Evolutionary conservation across 2,113 vertebrate species (phyloP).

Genomic region (Haliaeetus leucogaster): DNA sequence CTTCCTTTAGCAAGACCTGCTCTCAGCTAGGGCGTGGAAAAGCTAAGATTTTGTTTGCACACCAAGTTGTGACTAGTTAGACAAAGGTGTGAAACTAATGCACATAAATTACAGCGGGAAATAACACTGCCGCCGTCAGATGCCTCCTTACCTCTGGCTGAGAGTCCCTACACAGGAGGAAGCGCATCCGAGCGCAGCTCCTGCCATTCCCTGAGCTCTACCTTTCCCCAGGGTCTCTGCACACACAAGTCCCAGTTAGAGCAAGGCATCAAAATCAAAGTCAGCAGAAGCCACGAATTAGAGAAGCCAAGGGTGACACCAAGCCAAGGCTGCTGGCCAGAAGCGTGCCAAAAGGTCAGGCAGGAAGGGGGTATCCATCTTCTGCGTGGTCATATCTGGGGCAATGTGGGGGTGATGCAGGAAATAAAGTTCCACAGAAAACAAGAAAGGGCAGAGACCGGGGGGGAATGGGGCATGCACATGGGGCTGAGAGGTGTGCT

Average conservation of each 20-base stretch:
- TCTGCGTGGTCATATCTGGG: not conserved
- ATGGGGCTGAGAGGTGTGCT: not conserved
- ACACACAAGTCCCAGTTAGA: not conserved
- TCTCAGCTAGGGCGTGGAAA: not conserved
- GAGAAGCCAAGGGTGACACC: not conserved
- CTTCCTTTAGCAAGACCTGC: not conserved
- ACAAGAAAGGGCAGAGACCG: not conserved
- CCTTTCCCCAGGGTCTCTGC: not conserved
- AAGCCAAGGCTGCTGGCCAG: not conserved
- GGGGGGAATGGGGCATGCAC: not conserved
- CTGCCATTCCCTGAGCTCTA: not conserved
- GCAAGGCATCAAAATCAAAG: not conserved
- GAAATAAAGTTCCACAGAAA: not conserved
- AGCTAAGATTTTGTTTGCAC: not conserved
- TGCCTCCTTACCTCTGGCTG: not conserved
- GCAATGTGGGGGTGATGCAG: not conserved
- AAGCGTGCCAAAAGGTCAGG: fast-evolving
- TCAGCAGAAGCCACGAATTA: not conserved
- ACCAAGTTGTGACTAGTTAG: not conserved
- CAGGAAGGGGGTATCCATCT: not conserved
- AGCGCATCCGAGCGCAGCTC: fast-evolving
- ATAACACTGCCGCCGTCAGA: not conserved
- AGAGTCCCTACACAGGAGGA: not conserved
- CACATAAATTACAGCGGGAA: not conserved
- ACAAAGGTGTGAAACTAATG: not conserved